A percentile compares a stretch with the other conserved stretches of the same genome.
phyloP scores from a whole-genome alignment of 2,113 vertebrate genomes.

The Tapirus terrestris region DNA sequence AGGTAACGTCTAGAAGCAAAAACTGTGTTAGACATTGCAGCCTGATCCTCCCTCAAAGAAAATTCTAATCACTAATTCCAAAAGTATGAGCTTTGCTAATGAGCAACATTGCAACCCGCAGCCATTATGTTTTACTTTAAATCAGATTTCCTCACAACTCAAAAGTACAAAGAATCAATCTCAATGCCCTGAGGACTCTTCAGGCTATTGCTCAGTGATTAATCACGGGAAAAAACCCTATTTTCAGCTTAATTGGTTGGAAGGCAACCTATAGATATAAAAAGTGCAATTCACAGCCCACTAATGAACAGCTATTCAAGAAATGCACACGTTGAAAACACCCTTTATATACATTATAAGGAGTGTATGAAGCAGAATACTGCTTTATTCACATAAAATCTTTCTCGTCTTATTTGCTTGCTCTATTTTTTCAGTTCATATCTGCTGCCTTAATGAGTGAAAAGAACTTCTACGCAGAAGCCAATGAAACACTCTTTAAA shows the following conservation, averaged over 20 bases:
- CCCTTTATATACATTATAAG: neutral
- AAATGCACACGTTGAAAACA: neutral
- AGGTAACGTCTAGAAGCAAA: slow-evolving; percentile 27
- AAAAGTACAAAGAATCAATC: slow-evolving; percentile 60
- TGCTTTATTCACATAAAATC: slow-evolving; percentile 11
- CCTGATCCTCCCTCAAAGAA: slow-evolving; percentile 57
- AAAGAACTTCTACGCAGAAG: slow-evolving; percentile 7
- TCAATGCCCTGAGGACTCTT: slow-evolving; percentile 40
- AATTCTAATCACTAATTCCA: slow-evolving; percentile 54
- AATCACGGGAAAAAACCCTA: neutral
- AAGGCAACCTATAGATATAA: slow-evolving; percentile 16
- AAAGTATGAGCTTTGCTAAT: slow-evolving; percentile 55
- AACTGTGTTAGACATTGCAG: neutral
- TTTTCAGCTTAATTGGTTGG: slow-evolving; percentile 66
- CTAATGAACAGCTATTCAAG: slow-evolving; percentile 42
- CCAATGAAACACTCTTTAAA: slow-evolving; percentile 4
- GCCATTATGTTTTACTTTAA: slow-evolving; percentile 57
- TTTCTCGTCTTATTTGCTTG: neutral
- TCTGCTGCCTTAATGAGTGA: neutral
- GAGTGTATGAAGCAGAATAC: neutral
- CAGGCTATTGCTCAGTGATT: slow-evolving; percentile 25
- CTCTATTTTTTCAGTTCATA: neutral
- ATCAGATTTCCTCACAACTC: slow-evolving; percentile 39
- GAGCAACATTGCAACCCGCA: slow-evolving; percentile 12
- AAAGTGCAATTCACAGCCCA: slow-evolving; percentile 1